These are phyloP conservation scores for Serinus canaria DNA, from an alignment of 2,113 vertebrate genomes.

Conservation along the genomic window DNA sequence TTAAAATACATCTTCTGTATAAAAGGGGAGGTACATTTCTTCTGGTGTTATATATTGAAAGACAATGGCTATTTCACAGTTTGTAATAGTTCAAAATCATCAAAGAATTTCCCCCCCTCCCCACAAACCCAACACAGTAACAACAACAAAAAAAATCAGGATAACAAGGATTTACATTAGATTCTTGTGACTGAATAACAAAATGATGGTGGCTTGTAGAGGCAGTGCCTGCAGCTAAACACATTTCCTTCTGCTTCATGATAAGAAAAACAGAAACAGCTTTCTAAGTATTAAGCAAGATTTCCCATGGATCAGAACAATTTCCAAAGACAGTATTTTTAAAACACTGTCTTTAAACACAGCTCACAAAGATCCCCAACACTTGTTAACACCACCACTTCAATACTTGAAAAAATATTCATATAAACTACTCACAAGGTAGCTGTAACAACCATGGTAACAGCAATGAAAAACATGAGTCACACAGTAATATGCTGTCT, in stretches of 20 bases:
- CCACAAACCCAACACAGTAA: neutral
- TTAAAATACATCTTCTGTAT: neutral
- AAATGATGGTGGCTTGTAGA: neutral
- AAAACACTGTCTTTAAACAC: neutral
- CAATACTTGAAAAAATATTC: neutral
- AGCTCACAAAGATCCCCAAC: neutral
- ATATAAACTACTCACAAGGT: neutral
- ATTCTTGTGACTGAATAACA: neutral
- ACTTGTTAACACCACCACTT: neutral
- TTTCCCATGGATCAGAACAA: neutral
- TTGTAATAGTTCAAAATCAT: neutral
- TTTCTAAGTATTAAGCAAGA: neutral
- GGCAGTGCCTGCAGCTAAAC: neutral
- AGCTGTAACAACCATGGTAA: slow-evolving; percentile 9
- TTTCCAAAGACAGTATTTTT: neutral
- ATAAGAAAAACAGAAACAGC: neutral
- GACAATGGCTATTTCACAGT: neutral
- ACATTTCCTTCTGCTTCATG: neutral
- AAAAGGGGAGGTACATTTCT: neutral
- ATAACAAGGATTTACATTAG: neutral
- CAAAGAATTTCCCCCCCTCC: neutral
- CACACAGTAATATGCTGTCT: neutral
- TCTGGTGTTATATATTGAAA: neutral
- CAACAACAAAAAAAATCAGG: neutral
- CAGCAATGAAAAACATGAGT: neutral